Evolutionary conservation across 2,888 invertebrate species (phyloP), one percentile per base, ranked within the genome.

Genomic region (Antitype chi): DNA sequence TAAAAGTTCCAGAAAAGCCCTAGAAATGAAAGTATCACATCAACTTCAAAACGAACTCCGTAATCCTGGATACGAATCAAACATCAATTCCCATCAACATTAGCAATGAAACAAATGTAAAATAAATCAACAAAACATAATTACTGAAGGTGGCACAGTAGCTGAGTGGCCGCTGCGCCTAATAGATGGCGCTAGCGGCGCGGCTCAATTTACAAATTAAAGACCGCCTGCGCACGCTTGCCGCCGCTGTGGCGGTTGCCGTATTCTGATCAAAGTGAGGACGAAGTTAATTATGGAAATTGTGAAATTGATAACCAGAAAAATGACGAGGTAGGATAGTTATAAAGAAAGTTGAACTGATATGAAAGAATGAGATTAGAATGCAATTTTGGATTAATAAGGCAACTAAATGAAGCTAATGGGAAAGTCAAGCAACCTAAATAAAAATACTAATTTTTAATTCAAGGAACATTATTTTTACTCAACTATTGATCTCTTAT

Each of bases 191-290:
- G 95, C 92, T 94, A 93, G 91, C 80, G 90, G 90, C 62, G 91
- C 93, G 94, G 94, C 90, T 90, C 93, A 93, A 94, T 95, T 95
- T 94, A 93, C 93, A 95, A 96, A 96, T 96, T 95, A 96, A 94
- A 96, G 95, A 95, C 92, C 87, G 91, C 89, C 85, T 86, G 91
- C 89, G 90, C 87, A 80, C 90, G 90, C 86, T 88, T 85, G 88
- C 90, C 90, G 92, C 91, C 91, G 88, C 87, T 90, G 87, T 82
- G 83, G 73, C 80, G 83, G 76, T 80, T 59, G 80, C 70, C 70
- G 74, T 94, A 94, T 95, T 94, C 91, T 91, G 83, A 49, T 47
- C 47, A 52, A 70, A 74, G 43, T 23, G n/a, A 32, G 25, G 1
- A n/a, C 6, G 13, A 2, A 66, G 5, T 76, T 79, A 57, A 62